phyloP scores from a whole-genome alignment of 2,797 vertebrate species.

The Enteromius unitaeniatus region DNA sequence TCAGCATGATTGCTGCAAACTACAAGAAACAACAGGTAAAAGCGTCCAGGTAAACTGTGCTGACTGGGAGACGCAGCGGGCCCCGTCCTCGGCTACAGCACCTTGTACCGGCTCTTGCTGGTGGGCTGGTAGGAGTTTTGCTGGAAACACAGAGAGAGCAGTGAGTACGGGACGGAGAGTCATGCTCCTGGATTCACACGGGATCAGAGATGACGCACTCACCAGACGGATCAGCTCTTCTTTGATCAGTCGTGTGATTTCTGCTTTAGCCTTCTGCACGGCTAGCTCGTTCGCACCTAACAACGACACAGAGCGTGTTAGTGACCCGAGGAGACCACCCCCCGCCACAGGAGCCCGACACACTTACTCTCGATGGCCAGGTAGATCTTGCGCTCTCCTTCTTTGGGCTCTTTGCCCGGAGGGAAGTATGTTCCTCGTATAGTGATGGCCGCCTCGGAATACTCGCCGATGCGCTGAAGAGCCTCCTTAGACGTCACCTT shows the following conservation, averaged over 20 bases:
- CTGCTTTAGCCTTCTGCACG: slow-evolving; percentile 98
- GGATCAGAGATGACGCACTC: not conserved
- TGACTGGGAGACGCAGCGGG: slow-evolving; percentile 9
- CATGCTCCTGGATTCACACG: not conserved
- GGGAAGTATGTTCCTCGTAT: slow-evolving; percentile 98
- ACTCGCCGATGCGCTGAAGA: slow-evolving; percentile 96
- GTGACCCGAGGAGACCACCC: not conserved
- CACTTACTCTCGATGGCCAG: slow-evolving; percentile 97
- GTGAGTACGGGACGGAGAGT: not conserved
- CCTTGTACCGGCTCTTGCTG: slow-evolving; percentile 98
- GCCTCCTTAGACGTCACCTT: slow-evolving; percentile 99
- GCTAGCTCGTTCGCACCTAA: slow-evolving; percentile 96
- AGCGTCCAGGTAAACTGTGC: not conserved
- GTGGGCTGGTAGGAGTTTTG: slow-evolving; percentile 99
- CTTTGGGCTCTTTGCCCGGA: slow-evolving; percentile 97
- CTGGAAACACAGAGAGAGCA: slow-evolving; percentile 69
- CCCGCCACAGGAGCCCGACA: too few relatives aligned
- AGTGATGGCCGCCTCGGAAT: slow-evolving; percentile 98
- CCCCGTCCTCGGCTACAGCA: slow-evolving; percentile 81
- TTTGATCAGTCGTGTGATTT: slow-evolving; percentile 98
- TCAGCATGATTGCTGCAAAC: not conserved
- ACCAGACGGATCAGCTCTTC: slow-evolving; percentile 94
- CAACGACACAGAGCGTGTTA: not conserved
- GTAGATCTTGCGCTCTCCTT: slow-evolving; percentile 98
- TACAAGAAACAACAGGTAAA: not conserved